A percentile compares a stretch with the other conserved stretches of the same genome.
phyloP scores from a whole-genome alignment of 2,113 vertebrate genomes.

The Patagioenas fasciata region DNA sequence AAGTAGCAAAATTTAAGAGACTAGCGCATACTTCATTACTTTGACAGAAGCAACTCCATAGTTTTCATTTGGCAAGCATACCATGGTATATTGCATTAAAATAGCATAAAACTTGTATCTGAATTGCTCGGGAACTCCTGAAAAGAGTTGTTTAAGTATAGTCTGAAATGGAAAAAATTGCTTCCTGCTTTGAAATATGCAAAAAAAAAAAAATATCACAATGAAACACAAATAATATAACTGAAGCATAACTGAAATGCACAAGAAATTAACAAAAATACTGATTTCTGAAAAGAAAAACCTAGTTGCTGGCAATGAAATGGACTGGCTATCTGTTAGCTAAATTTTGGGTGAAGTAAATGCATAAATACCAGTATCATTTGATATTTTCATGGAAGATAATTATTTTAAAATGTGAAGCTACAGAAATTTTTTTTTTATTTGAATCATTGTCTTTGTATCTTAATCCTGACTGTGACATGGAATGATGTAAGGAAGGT shows the following conservation, averaged over 20 bases:
- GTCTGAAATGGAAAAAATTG: background rate
- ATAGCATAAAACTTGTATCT: background rate
- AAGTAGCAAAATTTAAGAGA: background rate
- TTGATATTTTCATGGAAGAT: background rate
- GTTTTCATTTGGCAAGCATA: background rate
- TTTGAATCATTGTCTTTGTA: background rate
- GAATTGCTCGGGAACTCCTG: background rate
- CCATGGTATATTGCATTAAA: background rate
- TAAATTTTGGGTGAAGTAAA: background rate
- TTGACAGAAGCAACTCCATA: background rate
- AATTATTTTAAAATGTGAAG: background rate
- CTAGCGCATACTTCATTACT: background rate
- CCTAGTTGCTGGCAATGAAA: background rate
- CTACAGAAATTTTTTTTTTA: background rate
- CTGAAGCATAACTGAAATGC: background rate
- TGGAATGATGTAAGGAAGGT: conserved; percentile 30
- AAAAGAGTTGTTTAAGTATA: background rate
- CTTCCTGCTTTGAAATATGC: background rate
- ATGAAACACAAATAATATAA: background rate
- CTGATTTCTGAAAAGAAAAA: background rate
- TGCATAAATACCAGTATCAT: background rate
- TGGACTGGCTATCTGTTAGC: background rate
- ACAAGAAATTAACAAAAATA: background rate
- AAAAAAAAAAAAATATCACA: too few relatives aligned
- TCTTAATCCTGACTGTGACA: background rate